Percentiles rank a stretch among this genome's conserved stretches.
Conservation (phyloP, 1,140 invertebrate genomes). For the Camponotus vicinus region DNA sequence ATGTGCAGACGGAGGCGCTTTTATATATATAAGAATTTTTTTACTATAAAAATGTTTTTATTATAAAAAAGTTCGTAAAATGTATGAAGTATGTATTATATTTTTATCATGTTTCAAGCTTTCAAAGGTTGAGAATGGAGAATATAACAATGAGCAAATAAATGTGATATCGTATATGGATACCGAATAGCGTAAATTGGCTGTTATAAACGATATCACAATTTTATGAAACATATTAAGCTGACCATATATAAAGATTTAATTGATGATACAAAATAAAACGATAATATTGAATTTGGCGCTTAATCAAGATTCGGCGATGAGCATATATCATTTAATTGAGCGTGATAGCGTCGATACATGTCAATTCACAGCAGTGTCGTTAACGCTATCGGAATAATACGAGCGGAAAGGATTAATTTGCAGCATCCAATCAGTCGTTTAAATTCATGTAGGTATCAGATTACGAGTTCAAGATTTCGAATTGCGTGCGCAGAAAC, state of each 20-base stretch:
- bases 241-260: slow-evolving; percentile 10
- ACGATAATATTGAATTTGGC: slow-evolving; percentile 35
- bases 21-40: slow-evolving; percentile 21
- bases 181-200: not conserved
- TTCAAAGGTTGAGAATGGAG: not conserved
- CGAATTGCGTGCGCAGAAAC: slow-evolving; percentile 32
- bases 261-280: slow-evolving; percentile 33
- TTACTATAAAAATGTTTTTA: not conserved
- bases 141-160: slow-evolving; percentile 1
- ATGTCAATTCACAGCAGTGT: slow-evolving; percentile 54
- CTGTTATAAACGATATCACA: slow-evolving; percentile 1
- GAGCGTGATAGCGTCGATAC: slow-evolving; percentile 49
- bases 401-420: slow-evolving; percentile 51
- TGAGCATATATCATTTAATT: slow-evolving; percentile 54
- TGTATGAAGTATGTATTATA: not conserved
- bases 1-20: not conserved
- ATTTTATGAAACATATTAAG: slow-evolving; percentile 19
- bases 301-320: slow-evolving; percentile 41
- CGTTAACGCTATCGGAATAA: slow-evolving; percentile 54
- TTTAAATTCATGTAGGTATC: slow-evolving; percentile 54
- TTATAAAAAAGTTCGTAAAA: not conserved
- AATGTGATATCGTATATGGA: not conserved
- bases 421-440: slow-evolving; percentile 33
- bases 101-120: not conserved
- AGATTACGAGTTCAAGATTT: slow-evolving; percentile 54